Base-by-base conservation (phyloP, 2,113 vertebrate genomes). In the Triplophysa tibetana region DNA sequence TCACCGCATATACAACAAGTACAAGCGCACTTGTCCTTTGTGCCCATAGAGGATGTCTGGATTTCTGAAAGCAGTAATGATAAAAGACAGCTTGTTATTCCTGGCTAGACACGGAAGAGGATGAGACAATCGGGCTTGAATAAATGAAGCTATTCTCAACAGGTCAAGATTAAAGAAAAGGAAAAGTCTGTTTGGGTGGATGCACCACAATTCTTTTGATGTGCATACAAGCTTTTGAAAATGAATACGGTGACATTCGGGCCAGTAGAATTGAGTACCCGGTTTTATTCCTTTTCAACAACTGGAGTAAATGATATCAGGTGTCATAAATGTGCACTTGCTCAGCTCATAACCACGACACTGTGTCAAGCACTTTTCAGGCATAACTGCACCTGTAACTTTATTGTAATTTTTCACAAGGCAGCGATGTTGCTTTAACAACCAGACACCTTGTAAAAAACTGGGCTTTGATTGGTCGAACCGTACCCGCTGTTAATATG, bases 191-290 rank as follows among this genome's bases (percentile, higher is more conserved):
- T 56, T 58, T 72, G 50, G 69, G 6, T 38, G 54, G 5, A 72
- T 58, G 21, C 2, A 19, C 24, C 2, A 29, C 68, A 70, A 24
- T 54, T 29, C 4, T 38, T 56, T 58, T 72, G 19, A 72, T 56
- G 29, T 60, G 14, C 1, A 6, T 38, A 58, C 33, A 58, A 26
- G 26, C 1, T 41, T 41, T 23, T 60, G 54, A 58, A 80, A 78
- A 76, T 73, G 80, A 87, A 88, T 86, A 80, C 3, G 76, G 79
- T 58, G 66, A 84, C 76, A 86, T 89, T 84, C 4, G 58, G 80
- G 79, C 82, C 65, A 88, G 86, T 88, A 75, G 77, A 84, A 81
- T 81, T 60, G 23, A 14, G 12, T 8, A 43, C 21, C 19, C 58
- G 16, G 8, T 52, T n/a, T 10, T 10, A 58, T 21, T 58, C 2